phyloP scores from a whole-genome alignment of 2,797 vertebrate species.

The Adelosebastes latens region DNA sequence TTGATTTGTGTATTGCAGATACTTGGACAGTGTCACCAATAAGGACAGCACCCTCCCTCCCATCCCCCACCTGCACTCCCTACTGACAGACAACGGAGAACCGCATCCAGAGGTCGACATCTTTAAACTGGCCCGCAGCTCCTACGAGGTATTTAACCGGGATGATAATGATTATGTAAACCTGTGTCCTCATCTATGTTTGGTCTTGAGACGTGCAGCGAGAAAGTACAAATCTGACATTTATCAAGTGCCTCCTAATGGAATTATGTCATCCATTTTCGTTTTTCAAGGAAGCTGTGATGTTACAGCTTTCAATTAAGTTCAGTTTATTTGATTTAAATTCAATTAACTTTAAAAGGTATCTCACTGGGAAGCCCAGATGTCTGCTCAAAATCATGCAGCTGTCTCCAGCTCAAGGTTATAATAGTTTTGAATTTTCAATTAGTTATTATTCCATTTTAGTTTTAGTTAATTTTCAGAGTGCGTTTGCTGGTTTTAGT shows the following conservation, averaged over 20 bases:
- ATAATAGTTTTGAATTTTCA: accelerated
- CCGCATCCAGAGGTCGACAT: conserved; percentile 97
- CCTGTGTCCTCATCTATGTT: neutral
- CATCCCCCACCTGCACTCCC: conserved; percentile 96
- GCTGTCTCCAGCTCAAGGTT: neutral
- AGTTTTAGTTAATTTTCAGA: neutral
- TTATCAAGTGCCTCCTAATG: neutral
- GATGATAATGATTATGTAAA: neutral
- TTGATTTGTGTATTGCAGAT: conserved; percentile 76
- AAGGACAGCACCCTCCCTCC: conserved; percentile 97
- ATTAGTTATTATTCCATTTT: neutral
- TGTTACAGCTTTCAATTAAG: neutral
- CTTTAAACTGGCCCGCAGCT: conserved; percentile 93
- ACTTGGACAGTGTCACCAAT: conserved; percentile 96
- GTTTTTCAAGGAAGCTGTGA: neutral
- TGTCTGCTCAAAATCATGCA: neutral
- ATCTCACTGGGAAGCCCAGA: neutral
- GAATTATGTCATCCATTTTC: neutral
- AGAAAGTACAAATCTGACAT: neutral
- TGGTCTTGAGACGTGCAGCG: neutral
- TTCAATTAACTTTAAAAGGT: neutral
- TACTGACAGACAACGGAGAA: conserved; percentile 93
- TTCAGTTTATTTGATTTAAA: neutral
- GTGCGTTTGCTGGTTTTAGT: neutral
- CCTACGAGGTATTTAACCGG: conserved; percentile 89